Evolutionary conservation across 2,888 invertebrate genomes (phyloP).

Genomic region (Ophion ellenae): DNA sequence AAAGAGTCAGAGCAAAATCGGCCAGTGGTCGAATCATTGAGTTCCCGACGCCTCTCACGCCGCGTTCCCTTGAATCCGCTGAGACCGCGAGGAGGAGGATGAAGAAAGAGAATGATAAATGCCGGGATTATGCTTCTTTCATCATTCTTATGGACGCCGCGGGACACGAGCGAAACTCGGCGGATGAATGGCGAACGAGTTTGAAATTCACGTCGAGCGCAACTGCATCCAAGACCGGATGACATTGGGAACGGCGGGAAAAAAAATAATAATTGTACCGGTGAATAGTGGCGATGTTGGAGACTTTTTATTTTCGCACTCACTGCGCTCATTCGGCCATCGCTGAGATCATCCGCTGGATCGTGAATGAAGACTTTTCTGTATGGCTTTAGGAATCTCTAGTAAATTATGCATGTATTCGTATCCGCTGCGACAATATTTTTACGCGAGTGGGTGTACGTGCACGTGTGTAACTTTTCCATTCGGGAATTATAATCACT

Average conservation of each 20-base stretch:
- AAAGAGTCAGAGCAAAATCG: constrained; percentile 38
- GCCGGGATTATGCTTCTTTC: constrained; percentile 49
- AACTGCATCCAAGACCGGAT: constrained; percentile 39
- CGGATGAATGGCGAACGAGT: constrained; percentile 57
- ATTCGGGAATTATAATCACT: not conserved
- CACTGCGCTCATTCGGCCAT: constrained; percentile 4
- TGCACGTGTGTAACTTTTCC: not conserved
- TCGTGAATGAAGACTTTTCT: constrained; percentile 16
- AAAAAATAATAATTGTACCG: constrained; percentile 6
- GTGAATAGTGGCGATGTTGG: constrained; percentile 9
- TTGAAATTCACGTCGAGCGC: constrained; percentile 44
- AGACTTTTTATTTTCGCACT: constrained; percentile 26
- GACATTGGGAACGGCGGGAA: constrained; percentile 27
- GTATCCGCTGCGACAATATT: not conserved
- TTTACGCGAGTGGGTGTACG: not conserved
- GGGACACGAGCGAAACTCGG: constrained; percentile 31
- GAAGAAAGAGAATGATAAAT: constrained; percentile 49
- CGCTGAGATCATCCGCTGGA: constrained; percentile 4
- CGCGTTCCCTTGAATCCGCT: constrained; percentile 6
- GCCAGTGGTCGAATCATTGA: constrained; percentile 51
- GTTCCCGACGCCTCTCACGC: constrained; percentile 11
- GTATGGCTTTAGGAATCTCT: not conserved
- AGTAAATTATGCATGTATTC: not conserved
- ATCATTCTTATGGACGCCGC: constrained; percentile 36
- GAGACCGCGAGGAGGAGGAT: constrained; percentile 31